Conservation (phyloP, 2,888 invertebrate species). For the Eudasyphora cyanicolor region DNA sequence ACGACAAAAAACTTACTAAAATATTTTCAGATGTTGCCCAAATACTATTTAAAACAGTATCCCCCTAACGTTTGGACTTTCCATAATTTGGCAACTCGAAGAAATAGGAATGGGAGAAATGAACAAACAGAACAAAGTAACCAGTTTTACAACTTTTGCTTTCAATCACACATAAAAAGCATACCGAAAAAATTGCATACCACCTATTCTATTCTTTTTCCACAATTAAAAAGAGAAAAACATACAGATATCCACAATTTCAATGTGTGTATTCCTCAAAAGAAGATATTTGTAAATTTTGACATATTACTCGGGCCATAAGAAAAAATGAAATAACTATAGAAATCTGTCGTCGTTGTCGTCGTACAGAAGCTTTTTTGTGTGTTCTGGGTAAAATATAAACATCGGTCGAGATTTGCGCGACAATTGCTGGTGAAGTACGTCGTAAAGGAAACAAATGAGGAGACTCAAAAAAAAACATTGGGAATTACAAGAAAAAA, state of each 20-base stretch:
- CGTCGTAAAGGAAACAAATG: conserved; percentile 17
- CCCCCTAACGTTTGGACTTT: too few relatives aligned
- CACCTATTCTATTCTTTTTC: conserved; percentile 47
- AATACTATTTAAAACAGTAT: too few relatives aligned
- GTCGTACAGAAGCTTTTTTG: conserved; percentile 33
- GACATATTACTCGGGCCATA: conserved; percentile 33
- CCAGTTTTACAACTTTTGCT: conserved; percentile 77
- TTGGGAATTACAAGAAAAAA: not conserved
- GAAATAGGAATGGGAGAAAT: conserved; percentile 26
- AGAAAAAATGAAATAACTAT: conserved; percentile 65
- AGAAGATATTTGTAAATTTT: not conserved
- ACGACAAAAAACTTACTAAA: too few relatives aligned
- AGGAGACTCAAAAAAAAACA: not conserved
- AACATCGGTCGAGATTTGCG: conserved; percentile 35
- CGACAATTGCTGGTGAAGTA: not conserved
- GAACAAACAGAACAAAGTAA: conserved; percentile 64
- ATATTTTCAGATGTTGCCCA: too few relatives aligned
- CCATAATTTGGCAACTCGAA: conserved; percentile 39
- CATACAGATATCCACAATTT: conserved; percentile 9
- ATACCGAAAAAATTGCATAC: conserved; percentile 66
- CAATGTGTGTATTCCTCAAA: not conserved
- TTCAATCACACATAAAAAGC: conserved; percentile 69
- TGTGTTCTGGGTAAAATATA: conserved; percentile 5
- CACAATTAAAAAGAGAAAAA: conserved; percentile 60
- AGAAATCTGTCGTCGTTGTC: conserved; percentile 9